Percentiles rank a stretch among this genome's conserved stretches.
phyloP scores from a whole-genome alignment of 1,140 invertebrate genomes.

The Bombus turneri region DNA sequence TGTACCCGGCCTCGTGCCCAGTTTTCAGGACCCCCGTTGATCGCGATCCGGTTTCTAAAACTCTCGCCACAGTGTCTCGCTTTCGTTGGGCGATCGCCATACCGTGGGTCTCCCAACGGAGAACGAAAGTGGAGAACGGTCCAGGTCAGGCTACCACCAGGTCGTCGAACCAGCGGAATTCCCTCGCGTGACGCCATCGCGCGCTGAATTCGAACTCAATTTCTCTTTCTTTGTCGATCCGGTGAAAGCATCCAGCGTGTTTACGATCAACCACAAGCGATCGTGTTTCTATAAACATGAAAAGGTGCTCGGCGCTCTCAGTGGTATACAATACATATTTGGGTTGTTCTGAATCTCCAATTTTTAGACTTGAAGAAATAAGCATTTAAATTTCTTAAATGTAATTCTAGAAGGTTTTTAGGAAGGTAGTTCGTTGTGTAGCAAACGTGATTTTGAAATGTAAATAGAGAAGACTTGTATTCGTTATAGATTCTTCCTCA shows the following conservation, averaged over 20 bases:
- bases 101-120: constrained; percentile 57
- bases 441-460: no score
- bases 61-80: constrained; percentile 69
- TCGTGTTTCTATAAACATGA: background rate
- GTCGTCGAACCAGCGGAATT: constrained; percentile 63
- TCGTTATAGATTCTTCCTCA: no score
- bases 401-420: no score
- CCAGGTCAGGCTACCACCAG: constrained; percentile 47
- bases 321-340: background rate
- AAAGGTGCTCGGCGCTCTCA: no score
- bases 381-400: no score
- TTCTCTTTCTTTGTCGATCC: constrained; percentile 36
- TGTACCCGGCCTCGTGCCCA: constrained; percentile 50
- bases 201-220: constrained; percentile 18
- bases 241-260: constrained; percentile 22
- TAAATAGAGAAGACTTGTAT: no score
- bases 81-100: constrained; percentile 70
- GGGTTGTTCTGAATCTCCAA: background rate
- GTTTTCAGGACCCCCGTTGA: constrained; percentile 71
- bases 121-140: constrained; percentile 70
- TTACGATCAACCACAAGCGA: background rate
- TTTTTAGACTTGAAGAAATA: background rate
- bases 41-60: constrained; percentile 77
- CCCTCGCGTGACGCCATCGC: constrained; percentile 38
- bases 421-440: no score